Percentiles rank a stretch among this genome's conserved stretches.
These are phyloP conservation scores for Dermatophagoides farinae DNA, from an alignment of 1,140 invertebrate genomes.

Conservation along the genomic window DNA sequence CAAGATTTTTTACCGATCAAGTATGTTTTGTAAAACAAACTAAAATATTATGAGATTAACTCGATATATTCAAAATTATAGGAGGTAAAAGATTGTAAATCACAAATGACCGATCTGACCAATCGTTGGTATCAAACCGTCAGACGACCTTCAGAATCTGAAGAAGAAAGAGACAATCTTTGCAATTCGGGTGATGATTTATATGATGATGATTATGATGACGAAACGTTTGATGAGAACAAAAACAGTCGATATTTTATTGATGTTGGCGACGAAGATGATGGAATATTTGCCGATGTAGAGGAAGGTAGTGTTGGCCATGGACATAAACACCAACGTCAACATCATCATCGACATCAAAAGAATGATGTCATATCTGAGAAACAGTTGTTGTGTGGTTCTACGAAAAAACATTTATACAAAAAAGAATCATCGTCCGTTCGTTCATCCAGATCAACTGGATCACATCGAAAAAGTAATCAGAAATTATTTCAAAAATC, in stretches of 20 bases:
- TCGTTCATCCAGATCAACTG: no score
- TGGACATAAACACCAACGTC: no score
- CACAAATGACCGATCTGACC: slow-evolving; percentile 82
- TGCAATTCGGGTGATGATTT: not conserved
- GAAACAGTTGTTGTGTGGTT: no score
- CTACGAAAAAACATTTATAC: no score
- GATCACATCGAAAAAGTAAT: no score
- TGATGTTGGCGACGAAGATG: not conserved
- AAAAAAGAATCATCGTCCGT: no score
- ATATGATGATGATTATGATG: not conserved
- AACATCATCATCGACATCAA: no score
- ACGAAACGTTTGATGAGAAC: not conserved
- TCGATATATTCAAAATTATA: slow-evolving; percentile 26
- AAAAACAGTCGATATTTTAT: not conserved
- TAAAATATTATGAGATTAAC: slow-evolving; percentile 3
- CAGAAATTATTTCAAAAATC: no score
- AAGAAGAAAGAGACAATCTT: not conserved
- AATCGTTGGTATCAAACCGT: slow-evolving; percentile 93
- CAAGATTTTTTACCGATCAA: slow-evolving; percentile 73
- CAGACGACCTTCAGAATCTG: slow-evolving; percentile 29
- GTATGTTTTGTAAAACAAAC: slow-evolving; percentile 25
- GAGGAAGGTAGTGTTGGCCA: not conserved
- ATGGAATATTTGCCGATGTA: not conserved
- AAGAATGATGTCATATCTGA: no score
- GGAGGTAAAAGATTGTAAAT: slow-evolving; percentile 82